A percentile compares a stretch with the other conserved stretches of the same genome.
These are phyloP conservation scores for Chrysolina haemoptera DNA, from an alignment of 2,888 invertebrate genomes.

Conservation along the genomic window DNA sequence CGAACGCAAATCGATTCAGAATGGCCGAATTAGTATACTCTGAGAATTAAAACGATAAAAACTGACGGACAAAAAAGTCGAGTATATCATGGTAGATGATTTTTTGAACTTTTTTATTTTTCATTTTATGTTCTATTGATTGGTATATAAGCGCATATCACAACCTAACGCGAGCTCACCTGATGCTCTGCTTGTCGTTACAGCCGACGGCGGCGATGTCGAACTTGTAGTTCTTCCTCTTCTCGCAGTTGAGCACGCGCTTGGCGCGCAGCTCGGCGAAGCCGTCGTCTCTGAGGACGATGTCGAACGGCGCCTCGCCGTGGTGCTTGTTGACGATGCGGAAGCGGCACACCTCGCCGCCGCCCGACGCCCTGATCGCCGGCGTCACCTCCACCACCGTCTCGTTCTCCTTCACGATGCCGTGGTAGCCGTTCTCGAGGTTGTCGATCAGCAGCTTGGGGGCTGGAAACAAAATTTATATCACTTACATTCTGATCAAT, in stretches of 20 bases:
- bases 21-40: too few species aligned
- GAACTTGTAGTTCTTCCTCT: slow-evolving; percentile 94
- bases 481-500: too few species aligned
- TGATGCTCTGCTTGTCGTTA: slow-evolving; percentile 80
- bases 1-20: too few species aligned
- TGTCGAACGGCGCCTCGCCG: slow-evolving; percentile 90
- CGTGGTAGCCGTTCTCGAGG: slow-evolving; percentile 92
- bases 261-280: slow-evolving; percentile 89
- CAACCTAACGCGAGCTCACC: slow-evolving; percentile 61
- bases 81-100: too few species aligned
- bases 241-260: slow-evolving; percentile 92
- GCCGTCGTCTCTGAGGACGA: slow-evolving; percentile 72
- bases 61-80: too few species aligned
- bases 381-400: slow-evolving; percentile 94
- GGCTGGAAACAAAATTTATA: slow-evolving; percentile 70
- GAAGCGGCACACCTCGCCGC: slow-evolving; percentile 84
- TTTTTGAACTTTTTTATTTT: too few species aligned
- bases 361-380: slow-evolving; percentile 81
- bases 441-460: slow-evolving; percentile 84
- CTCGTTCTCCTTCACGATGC: slow-evolving; percentile 93
- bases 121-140: too few species aligned
- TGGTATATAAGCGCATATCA: too few species aligned
- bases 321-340: slow-evolving; percentile 93
- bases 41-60: too few species aligned
- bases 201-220: slow-evolving; percentile 95